These are phyloP conservation scores for Corvus hawaiiensis DNA, from an alignment of 2,113 vertebrate species.

Conservation along the genomic window DNA sequence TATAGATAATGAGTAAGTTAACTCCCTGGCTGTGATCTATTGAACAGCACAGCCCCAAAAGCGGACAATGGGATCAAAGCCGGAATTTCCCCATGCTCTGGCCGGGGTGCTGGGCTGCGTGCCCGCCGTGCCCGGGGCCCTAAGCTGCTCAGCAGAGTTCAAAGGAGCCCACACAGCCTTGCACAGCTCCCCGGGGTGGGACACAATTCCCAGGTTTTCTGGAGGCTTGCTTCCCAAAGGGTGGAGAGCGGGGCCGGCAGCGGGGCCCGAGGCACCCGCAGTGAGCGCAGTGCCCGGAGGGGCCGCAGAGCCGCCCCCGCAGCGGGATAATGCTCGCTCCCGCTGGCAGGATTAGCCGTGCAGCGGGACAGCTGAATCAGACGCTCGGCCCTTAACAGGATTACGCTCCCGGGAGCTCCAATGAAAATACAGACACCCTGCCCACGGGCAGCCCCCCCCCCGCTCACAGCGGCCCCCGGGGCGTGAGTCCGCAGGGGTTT, in stretches of 20 bases:
- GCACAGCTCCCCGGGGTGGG: not conserved
- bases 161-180: not conserved
- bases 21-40: not conserved
- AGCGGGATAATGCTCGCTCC: not conserved
- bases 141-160: not conserved
- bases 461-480: not conserved
- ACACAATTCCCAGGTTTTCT: not conserved
- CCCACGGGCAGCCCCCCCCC: not conserved
- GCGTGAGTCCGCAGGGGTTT: accelerated
- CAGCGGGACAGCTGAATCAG: slow-evolving; percentile 46
- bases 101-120: not conserved
- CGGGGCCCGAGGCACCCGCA: not conserved
- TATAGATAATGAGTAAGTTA: not conserved
- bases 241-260: not conserved
- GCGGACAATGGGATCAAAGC: not conserved
- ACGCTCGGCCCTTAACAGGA: slow-evolving; percentile 33
- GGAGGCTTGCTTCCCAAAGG: not conserved
- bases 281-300: not conserved
- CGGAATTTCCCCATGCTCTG: not conserved
- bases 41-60: not conserved
- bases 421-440: slow-evolving; percentile 16
- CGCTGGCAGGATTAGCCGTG: slow-evolving; percentile 14
- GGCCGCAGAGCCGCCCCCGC: not conserved
- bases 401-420: slow-evolving; percentile 10
- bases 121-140: not conserved